phyloP scores from a whole-genome alignment of 2,113 vertebrate genomes.

The Dascyllus trimaculatus region DNA sequence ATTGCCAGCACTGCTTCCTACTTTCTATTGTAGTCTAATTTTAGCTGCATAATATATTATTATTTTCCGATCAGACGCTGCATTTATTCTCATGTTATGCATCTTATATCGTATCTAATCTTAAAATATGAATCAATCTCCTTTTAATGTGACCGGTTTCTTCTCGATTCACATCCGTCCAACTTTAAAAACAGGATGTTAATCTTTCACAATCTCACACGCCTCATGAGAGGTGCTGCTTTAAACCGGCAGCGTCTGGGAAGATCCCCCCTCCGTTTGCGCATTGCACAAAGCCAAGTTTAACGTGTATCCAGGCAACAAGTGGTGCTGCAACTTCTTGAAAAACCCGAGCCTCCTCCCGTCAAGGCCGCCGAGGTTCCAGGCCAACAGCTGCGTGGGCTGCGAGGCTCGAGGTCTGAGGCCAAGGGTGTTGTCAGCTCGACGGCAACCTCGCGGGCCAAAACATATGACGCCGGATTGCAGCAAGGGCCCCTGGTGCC shows the following conservation, averaged over 20 bases:
- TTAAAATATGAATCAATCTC: too few relatives aligned
- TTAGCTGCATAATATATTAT: too few relatives aligned
- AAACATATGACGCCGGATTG: background rate
- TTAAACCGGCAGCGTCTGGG: background rate
- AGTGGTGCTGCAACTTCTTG: background rate
- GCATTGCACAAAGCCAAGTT: background rate
- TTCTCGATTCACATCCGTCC: background rate
- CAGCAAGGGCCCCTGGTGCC: background rate
- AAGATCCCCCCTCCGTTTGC: background rate
- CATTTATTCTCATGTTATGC: too few relatives aligned
- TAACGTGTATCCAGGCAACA: slow-evolving; percentile 39
- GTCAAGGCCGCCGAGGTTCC: background rate
- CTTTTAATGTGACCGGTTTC: too few relatives aligned
- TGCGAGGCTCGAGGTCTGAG: slow-evolving; percentile 38
- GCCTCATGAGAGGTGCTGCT: too few relatives aligned
- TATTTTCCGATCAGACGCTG: too few relatives aligned
- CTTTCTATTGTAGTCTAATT: too few relatives aligned
- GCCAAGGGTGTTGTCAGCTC: slow-evolving; percentile 35
- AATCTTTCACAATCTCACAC: background rate
- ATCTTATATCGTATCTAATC: too few relatives aligned
- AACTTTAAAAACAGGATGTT: background rate
- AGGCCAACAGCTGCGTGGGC: slow-evolving; percentile 30
- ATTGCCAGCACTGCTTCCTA: too few relatives aligned
- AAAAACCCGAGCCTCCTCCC: background rate
- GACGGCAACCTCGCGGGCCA: slow-evolving; percentile 9